Evolutionary conservation across 1,140 invertebrate genomes (phyloP).

Genomic region (Theocolax elegans): DNA sequence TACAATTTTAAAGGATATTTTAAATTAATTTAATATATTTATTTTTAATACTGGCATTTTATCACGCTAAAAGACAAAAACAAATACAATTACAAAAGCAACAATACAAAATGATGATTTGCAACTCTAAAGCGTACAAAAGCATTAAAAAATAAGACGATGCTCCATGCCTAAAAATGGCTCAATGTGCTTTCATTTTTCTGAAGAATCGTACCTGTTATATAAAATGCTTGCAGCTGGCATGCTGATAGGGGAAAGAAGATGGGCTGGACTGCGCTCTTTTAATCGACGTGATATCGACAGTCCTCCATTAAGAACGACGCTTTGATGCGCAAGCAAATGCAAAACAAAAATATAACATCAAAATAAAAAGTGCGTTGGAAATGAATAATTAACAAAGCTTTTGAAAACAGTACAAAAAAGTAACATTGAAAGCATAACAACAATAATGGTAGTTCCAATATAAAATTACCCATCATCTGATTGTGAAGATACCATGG

Average conservation of each 20-base stretch:
- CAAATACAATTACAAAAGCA: too few species aligned
- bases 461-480: constrained; percentile 58
- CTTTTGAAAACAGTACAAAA: constrained; percentile 1
- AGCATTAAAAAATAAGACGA: too few species aligned
- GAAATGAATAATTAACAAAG: constrained; percentile 30
- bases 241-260: constrained; percentile 81
- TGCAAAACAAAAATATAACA: constrained; percentile 31
- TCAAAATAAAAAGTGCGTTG: constrained; percentile 27
- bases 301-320: constrained; percentile 59
- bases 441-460: not conserved
- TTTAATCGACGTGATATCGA: constrained; percentile 68
- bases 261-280: constrained; percentile 70
- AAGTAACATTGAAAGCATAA: constrained; percentile 25
- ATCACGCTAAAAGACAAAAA: too few species aligned
- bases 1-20: too few species aligned
- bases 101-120: too few species aligned
- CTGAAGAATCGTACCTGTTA: constrained; percentile 74
- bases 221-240: constrained; percentile 76
- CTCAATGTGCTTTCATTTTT: not conserved
- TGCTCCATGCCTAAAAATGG: too few species aligned
- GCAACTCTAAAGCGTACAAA: too few species aligned
- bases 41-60: too few species aligned
- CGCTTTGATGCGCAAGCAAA: constrained; percentile 52
- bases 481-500: constrained; percentile 56
- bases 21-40: too few species aligned